phyloP scores from a whole-genome alignment of 2,888 invertebrate species.

The Acleris emargana region DNA sequence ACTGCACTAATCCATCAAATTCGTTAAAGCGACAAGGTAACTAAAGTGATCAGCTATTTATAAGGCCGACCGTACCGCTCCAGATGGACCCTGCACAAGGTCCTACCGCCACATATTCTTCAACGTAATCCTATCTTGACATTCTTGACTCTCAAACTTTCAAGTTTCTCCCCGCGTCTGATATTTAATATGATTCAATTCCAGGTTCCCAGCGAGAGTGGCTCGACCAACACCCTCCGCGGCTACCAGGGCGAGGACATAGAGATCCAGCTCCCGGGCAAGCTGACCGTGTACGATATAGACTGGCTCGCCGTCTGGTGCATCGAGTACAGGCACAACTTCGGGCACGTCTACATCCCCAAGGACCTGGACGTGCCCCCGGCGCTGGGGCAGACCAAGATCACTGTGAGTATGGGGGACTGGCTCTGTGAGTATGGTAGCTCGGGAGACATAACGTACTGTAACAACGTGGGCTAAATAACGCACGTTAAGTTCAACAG shows the following conservation, averaged over 20 bases:
- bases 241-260: slow-evolving; percentile 96
- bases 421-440: neutral
- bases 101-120: too few relatives aligned
- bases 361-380: slow-evolving; percentile 95
- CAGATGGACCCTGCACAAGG: too few relatives aligned
- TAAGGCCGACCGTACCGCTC: too few relatives aligned
- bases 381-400: slow-evolving; percentile 94
- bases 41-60: too few relatives aligned
- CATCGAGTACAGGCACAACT: slow-evolving; percentile 94
- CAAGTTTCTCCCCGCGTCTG: too few relatives aligned
- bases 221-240: slow-evolving; percentile 90
- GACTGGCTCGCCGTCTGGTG: slow-evolving; percentile 97
- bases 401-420: slow-evolving; percentile 86
- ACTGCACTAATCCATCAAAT: too few relatives aligned
- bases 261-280: slow-evolving; percentile 93
- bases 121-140: too few relatives aligned
- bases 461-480: too few relatives aligned
- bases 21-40: too few relatives aligned
- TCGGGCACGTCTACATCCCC: slow-evolving; percentile 94
- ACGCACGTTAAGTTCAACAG: too few relatives aligned
- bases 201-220: slow-evolving; percentile 94
- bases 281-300: slow-evolving; percentile 94
- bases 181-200: neutral
- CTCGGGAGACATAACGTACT: too few relatives aligned
- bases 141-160: too few relatives aligned